Evolutionary conservation across 2,797 vertebrate genomes (phyloP).

Genomic region (Adrianichthys oophorus): DNA sequence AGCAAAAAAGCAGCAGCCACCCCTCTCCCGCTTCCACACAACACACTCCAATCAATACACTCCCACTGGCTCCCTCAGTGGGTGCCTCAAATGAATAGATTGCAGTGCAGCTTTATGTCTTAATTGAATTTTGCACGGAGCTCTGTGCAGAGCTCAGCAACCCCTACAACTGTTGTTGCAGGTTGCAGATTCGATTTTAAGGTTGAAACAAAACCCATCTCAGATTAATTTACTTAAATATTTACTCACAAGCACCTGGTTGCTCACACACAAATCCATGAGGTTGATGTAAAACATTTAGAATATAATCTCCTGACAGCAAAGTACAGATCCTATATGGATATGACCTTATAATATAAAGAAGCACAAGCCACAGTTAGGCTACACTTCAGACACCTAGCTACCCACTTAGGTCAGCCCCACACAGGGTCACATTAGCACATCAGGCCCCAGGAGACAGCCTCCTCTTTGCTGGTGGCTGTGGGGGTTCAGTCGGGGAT

Average conservation of each 20-base stretch:
- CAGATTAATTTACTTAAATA: not conserved
- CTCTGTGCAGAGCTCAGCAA: conserved; percentile 35
- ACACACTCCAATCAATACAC: conserved; percentile 90
- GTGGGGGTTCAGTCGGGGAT: conserved; percentile 52
- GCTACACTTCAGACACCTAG: conserved; percentile 35
- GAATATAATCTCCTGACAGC: too few species aligned
- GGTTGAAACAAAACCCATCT: conserved; percentile 20
- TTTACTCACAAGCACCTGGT: not conserved
- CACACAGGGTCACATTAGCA: conserved; percentile 74
- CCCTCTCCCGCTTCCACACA: conserved; percentile 84
- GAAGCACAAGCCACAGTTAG: conserved; percentile 8
- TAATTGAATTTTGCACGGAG: conserved; percentile 85
- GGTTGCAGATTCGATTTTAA: conserved; percentile 27
- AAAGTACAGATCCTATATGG: too few species aligned
- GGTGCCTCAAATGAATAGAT: conserved; percentile 84
- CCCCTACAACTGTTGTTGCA: conserved; percentile 11
- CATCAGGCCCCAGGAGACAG: conserved; percentile 63
- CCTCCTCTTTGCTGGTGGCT: conserved; percentile 55
- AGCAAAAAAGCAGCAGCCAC: conserved; percentile 86
- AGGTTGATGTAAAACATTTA: too few species aligned
- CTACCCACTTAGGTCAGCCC: conserved; percentile 60
- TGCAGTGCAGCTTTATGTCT: conserved; percentile 83
- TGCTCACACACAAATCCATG: not conserved
- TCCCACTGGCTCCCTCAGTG: conserved; percentile 84
- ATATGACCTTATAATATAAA: too few species aligned